Conservation (phyloP, 2,797 vertebrate species). For the Chromis chromis region DNA sequence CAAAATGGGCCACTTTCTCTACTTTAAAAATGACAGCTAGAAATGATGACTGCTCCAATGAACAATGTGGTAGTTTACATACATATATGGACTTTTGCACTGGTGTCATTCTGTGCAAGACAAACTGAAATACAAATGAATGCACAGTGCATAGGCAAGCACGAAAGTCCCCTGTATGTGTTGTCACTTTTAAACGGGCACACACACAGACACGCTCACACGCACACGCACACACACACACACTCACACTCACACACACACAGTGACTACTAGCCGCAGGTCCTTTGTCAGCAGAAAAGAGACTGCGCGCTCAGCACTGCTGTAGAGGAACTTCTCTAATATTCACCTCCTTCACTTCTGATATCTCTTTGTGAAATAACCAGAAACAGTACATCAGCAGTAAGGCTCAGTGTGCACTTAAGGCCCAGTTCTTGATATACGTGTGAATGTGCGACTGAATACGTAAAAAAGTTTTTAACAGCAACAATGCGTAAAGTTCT, state of each 20-base stretch:
- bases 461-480: conserved; percentile 7
- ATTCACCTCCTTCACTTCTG: conserved; percentile 59
- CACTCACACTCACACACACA: conserved; percentile 25
- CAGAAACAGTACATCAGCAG: conserved; percentile 20
- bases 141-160: conserved; percentile 10
- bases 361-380: conserved; percentile 49
- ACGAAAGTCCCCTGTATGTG: conserved; percentile 31
- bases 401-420: conserved; percentile 30
- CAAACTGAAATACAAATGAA: conserved; percentile 12
- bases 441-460: neutral
- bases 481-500: neutral
- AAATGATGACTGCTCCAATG: neutral
- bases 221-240: conserved; percentile 1
- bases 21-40: neutral
- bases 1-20: neutral
- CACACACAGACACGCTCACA: neutral
- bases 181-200: conserved; percentile 9
- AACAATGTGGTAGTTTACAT: neutral
- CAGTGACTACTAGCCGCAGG: conserved; percentile 37
- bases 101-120: neutral
- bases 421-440: conserved; percentile 7
- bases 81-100: neutral
- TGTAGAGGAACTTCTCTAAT: conserved; percentile 68
- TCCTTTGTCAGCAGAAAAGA: conserved; percentile 75
- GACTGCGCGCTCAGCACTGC: conserved; percentile 70